Evolutionary conservation across 1,140 invertebrate genomes (phyloP), one percentile per base, ranked within the genome.

Genomic region (Dufourea novaeangliae): DNA sequence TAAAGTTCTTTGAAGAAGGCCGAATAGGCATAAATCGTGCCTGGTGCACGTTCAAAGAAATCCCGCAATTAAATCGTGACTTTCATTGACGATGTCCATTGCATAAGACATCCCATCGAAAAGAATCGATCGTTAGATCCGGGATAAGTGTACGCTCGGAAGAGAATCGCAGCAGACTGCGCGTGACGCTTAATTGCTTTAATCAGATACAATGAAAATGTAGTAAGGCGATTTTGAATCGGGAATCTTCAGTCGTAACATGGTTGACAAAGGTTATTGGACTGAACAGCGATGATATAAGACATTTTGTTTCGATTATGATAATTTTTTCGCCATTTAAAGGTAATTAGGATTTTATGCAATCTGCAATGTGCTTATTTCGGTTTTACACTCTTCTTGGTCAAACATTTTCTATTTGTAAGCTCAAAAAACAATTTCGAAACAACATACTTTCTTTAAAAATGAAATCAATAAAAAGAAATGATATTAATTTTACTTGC

Each of bases 271-370:
- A 3, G 4, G 8, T 17, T 2, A 69, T 56, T 27, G 14, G 0
- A n/a, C 17, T 29, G 10, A 70, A 57, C 37, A 3, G 14, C 10
- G 25, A 32, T 44, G 10, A 10, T 6, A 3, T 17, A 17, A 17
- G 11, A 32, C 2, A 14, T 2, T n/a, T n/a, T 50, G 12, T 17
- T 34, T 41, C 2, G 17, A 69, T 69, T 56, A 41, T 3, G 11
- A 56, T 10, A 20, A 17, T 37, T 27, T 39, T 39, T 10, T 1
- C 8, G 17, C 7, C 34, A 7, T n/a, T 50, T 69, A 29, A 22
- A 0, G 17, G 20, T 57, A 57, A 27, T 69, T 56, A 41, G 22
- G 57, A n/a, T 70, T 57, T n/a, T n/a, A n/a, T n/a, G n/a, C n/a
- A n/a, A n/a, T n/a, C n/a, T n/a, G n/a, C n/a, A n/a, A n/a, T n/a